Percentiles rank a stretch among this genome's conserved stretches.
Conservation (phyloP, 1,140 invertebrate species). For the Drosophila bocki region DNA sequence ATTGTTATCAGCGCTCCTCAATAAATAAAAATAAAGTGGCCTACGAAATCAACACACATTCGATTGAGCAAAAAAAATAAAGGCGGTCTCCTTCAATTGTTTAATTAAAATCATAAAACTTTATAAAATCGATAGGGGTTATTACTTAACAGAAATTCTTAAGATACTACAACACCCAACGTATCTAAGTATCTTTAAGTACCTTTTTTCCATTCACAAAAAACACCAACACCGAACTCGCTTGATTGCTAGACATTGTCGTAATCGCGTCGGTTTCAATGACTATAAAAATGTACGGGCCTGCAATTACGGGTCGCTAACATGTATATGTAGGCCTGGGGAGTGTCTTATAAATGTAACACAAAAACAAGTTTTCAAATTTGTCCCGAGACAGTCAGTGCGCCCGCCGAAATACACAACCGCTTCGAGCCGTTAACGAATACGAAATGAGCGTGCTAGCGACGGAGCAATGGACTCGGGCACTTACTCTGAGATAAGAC, state of each 20-base stretch:
- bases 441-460: constrained; percentile 57
- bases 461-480: constrained; percentile 31
- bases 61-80: constrained; percentile 36
- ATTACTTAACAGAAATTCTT: not conserved
- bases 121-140: constrained; percentile 21
- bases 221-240: constrained; percentile 84
- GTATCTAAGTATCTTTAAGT: constrained; percentile 27
- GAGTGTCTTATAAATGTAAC: constrained; percentile 14
- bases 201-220: constrained; percentile 87
- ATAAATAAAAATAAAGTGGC: constrained; percentile 29
- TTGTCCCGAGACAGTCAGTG: constrained; percentile 18
- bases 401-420: constrained; percentile 49
- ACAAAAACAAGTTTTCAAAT: constrained; percentile 43
- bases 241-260: constrained; percentile 47
- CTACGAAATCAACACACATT: constrained; percentile 20
- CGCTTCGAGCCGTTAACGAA: constrained; percentile 59
- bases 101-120: constrained; percentile 19
- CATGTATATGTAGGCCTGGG: constrained; percentile 23
- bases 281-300: constrained; percentile 20
- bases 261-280: constrained; percentile 23
- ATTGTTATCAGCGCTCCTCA: constrained; percentile 61
- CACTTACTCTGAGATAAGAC: constrained; percentile 40
- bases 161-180: constrained; percentile 20
- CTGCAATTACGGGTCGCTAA: constrained; percentile 26
- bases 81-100: constrained; percentile 3